Base-by-base conservation (phyloP, 2,797 vertebrate species). In the Periophthalmus magnuspinnatus region DNA sequence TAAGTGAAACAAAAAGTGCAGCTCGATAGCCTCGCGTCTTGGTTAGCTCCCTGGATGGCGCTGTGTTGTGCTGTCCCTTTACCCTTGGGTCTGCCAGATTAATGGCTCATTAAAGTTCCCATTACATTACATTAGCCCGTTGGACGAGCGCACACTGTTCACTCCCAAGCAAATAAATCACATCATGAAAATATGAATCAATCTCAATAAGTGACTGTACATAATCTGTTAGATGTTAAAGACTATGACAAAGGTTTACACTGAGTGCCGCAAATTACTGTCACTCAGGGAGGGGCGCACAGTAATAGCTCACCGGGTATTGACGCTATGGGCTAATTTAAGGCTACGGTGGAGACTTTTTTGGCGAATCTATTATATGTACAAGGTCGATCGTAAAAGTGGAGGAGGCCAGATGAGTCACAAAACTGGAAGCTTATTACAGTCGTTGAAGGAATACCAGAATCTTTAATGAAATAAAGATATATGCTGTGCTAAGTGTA, bases 91-190 rank as follows among this genome's bases (percentile, higher is more conserved):
- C 68, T 77, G 68, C 73, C 75, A 89, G 86, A 92, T 89, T 84
- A 91, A 92, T 91, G 84, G 85, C 82, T 91, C 86, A 90, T 93
- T 92, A 90, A 91, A 83, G 86, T 89, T 86, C 68, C 85, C 76
- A 84, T 91, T 91, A 80, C 80, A 90, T 83, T 87, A 86, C 84
- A 82, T 90, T 89, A 90, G 68, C 77, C 81, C 76, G 69, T 63
- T 69, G 79, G 84, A 76, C 61, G 72, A 68, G 69, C 17, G 59
- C 67, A 76, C 59, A 84, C 79, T 75, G 82, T 78, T 84, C 85
- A 76, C 78, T 78, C 67, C 70, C 67, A 34, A 70, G 81, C 48
- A 88, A 88, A 92, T 89, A 90, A 89, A 79, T 87, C 69, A 86
- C 77, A 89, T 88, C 83, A 87, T 83, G 80, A 90, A 88, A 88